phyloP scores from a whole-genome alignment of 2,113 vertebrate genomes.

The Corythornis cristatus region DNA sequence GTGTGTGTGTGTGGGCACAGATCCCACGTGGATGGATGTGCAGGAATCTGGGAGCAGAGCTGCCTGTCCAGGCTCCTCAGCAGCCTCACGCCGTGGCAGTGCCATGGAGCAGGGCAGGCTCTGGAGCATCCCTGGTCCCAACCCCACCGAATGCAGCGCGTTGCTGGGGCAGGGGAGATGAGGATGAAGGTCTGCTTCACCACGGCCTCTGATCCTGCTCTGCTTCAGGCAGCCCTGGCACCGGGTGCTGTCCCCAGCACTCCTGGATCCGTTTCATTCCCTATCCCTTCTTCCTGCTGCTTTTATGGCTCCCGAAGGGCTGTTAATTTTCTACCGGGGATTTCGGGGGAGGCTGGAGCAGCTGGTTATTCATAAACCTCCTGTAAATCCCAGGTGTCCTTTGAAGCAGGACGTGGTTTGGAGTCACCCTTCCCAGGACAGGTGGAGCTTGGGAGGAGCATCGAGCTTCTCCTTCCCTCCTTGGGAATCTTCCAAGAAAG shows the following conservation, averaged over 20 bases:
- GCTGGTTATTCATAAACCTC: not conserved
- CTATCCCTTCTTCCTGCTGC: not conserved
- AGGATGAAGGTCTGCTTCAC: not conserved
- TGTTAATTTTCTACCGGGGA: not conserved
- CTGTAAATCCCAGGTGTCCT: not conserved
- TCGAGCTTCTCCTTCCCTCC: not conserved
- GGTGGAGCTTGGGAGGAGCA: accelerated
- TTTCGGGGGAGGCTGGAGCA: not conserved
- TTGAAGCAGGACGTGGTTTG: not conserved
- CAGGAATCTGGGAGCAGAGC: not conserved
- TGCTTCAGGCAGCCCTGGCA: not conserved
- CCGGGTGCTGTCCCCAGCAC: accelerated
- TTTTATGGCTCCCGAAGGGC: not conserved
- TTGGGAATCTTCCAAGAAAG: accelerated
- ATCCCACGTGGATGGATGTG: accelerated
- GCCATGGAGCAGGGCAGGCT: not conserved
- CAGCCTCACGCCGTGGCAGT: accelerated
- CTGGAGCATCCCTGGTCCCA: not conserved
- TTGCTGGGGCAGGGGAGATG: not conserved
- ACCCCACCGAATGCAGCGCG: accelerated
- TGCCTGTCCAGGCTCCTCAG: not conserved
- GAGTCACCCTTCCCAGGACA: not conserved
- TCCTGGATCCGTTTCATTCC: accelerated
- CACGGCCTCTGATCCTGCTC: not conserved
- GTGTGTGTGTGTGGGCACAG: no score